Evolutionary conservation across 2,888 invertebrate species (phyloP), one percentile per base, ranked within the genome.

Genomic region (Geophilus truncorum): DNA sequence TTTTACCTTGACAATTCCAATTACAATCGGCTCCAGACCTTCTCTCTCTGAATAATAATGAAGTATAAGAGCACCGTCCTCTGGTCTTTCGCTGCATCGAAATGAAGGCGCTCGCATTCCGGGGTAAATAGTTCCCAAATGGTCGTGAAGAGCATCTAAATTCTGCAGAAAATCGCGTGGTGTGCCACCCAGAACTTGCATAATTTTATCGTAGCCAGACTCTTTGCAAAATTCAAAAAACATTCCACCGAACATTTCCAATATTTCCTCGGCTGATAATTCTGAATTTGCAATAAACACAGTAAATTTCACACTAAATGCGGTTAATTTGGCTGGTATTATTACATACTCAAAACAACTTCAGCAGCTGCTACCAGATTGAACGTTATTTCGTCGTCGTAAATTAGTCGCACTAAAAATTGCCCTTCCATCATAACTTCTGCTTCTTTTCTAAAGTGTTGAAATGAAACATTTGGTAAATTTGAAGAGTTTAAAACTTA

Each of bases 201-300:
- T 90, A 83, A 97, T 97, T 87, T 96, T 95, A 86, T 97, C 97
- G 86, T 97, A 97, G n/a, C 97, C 97, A 1, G 96, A 96, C 86
- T 96, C 96, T 87, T 97, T 95, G 85, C 97, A 97, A 86, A 97
- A 96, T 87, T 97, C 96, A 86, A 97, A 97, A 88, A 97, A 97
- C 84, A 95, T 96, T 86, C 94, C 94, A 0, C 97, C 97, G 85
- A 97, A 96, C 4, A 94, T 88, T 86, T 96, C 96, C 84, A 97
- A 88, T 84, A 97, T 95, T 36, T 93, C 92, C 85, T 94, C 93
- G 0, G 96, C 96, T 36, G 96, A 95, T 83, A 95, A 94, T 86
- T 95, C 96, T 96, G 86, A 70, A 70, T 40, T 2, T 70, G 70
- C 70, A 70, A n/a, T 70, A 70, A 6, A 1, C n/a, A n/a, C n/a